Evolutionary conservation across 1,140 invertebrate genomes (phyloP).

Genomic region (Bombus pascuorum): DNA sequence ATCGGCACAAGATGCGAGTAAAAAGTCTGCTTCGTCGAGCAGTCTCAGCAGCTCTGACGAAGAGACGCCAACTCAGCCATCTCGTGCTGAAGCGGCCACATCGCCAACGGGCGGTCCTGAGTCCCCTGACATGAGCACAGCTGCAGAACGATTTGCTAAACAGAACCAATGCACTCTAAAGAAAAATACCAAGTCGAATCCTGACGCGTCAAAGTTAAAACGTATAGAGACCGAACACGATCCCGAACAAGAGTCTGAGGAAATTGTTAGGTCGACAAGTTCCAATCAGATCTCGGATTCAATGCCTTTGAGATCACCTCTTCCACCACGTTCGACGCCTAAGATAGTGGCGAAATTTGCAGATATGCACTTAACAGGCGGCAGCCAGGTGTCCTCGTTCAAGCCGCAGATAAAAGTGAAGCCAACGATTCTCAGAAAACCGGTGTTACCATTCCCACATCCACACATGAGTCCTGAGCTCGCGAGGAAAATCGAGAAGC

Average conservation of each 20-base stretch:
- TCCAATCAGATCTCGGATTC: constrained; percentile 75
- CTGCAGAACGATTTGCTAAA: constrained; percentile 89
- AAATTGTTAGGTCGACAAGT: constrained; percentile 77
- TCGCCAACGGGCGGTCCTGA: constrained; percentile 82
- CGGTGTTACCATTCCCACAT: constrained; percentile 83
- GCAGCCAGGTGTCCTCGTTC: constrained; percentile 83
- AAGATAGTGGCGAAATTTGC: constrained; percentile 85
- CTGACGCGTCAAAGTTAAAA: constrained; percentile 62
- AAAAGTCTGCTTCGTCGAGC: constrained; percentile 80
- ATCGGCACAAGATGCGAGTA: constrained; percentile 80
- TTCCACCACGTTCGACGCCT: constrained; percentile 84
- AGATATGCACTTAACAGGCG: constrained; percentile 84
- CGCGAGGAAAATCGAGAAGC: constrained; percentile 80
- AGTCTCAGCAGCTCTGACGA: constrained; percentile 80
- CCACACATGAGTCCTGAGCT: constrained; percentile 79
- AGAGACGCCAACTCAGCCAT: constrained; percentile 67
- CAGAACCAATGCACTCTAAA: constrained; percentile 92
- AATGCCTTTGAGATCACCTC: constrained; percentile 77
- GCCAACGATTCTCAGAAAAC: constrained; percentile 88
- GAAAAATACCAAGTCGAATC: constrained; percentile 86
- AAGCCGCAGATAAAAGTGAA: constrained; percentile 89
- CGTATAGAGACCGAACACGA: constrained; percentile 69
- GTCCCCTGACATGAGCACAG: constrained; percentile 88
- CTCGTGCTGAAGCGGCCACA: constrained; percentile 66
- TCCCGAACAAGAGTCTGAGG: constrained; percentile 61